These are phyloP conservation scores for Adoxophyes honmai DNA, from an alignment of 1,140 invertebrate species.

Conservation along the genomic window DNA sequence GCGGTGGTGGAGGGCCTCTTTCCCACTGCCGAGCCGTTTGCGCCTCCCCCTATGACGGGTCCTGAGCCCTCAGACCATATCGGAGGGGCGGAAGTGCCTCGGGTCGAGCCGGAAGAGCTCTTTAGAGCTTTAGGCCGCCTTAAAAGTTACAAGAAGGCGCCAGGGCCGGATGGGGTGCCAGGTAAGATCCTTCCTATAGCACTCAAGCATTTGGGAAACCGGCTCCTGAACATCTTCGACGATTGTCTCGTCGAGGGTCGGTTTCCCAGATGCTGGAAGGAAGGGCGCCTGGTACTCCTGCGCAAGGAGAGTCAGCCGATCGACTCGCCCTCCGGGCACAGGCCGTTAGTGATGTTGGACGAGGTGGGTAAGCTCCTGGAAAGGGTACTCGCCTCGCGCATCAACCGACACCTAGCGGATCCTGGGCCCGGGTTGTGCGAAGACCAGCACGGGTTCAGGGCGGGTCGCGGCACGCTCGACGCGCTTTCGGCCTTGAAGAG, in stretches of 20 bases:
- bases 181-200: not conserved
- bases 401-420: not conserved
- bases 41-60: not conserved
- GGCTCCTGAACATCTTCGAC: not conserved
- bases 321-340: no score
- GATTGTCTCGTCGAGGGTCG: not conserved
- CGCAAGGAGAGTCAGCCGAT: no score
- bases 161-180: no score
- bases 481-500: constrained; percentile 20
- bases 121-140: no score
- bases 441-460: not conserved
- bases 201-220: not conserved
- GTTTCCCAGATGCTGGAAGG: not conserved
- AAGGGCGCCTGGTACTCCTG: no score
- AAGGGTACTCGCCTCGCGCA: not conserved
- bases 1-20: not conserved
- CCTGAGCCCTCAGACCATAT: not conserved
- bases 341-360: no score
- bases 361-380: not conserved
- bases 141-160: no score
- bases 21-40: not conserved
- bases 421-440: not conserved
- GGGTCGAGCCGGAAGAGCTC: no score
- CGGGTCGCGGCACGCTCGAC: constrained; percentile 16
- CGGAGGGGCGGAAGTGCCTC: not conserved